A percentile compares a stretch with the other conserved stretches of the same genome.
Conservation (phyloP, 1,140 invertebrate genomes). For the Rhopalosiphum maidis region DNA sequence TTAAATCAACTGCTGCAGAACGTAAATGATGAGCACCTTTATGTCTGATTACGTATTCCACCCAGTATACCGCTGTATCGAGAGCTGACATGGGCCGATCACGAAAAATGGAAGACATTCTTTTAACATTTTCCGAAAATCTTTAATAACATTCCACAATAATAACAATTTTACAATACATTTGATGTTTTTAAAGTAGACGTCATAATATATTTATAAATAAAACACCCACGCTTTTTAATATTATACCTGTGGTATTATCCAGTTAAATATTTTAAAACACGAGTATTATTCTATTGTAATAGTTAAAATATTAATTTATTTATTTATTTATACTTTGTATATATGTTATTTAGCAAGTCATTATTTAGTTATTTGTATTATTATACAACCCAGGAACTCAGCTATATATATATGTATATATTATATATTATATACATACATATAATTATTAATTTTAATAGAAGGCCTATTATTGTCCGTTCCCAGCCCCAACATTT, state of each 20-base stretch:
- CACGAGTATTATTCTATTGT: not conserved
- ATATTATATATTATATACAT: too few species aligned
- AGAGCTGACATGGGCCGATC: slow-evolving; percentile 62
- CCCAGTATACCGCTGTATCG: slow-evolving; percentile 70
- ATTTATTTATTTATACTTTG: not conserved
- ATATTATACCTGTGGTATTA: not conserved
- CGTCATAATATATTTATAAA: not conserved
- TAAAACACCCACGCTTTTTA: not conserved
- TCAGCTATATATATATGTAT: too few species aligned
- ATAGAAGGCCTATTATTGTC: too few species aligned
- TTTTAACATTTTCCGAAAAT: slow-evolving; percentile 47
- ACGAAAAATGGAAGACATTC: slow-evolving; percentile 54
- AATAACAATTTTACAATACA: not conserved
- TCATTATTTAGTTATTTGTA: not conserved
- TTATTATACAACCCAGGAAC: too few species aligned
- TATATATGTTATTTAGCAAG: not conserved
- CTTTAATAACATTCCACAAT: not conserved
- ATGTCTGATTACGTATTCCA: slow-evolving; percentile 71
- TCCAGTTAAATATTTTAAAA: not conserved
- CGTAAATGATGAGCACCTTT: slow-evolving; percentile 63
- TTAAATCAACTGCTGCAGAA: slow-evolving; percentile 62
- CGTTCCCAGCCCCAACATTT: too few species aligned
- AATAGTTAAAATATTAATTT: not conserved
- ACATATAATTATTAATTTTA: not conserved
- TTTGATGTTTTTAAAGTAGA: not conserved